Conservation (phyloP, 2,888 invertebrate species). For the Amphipyra tragopoginis region DNA sequence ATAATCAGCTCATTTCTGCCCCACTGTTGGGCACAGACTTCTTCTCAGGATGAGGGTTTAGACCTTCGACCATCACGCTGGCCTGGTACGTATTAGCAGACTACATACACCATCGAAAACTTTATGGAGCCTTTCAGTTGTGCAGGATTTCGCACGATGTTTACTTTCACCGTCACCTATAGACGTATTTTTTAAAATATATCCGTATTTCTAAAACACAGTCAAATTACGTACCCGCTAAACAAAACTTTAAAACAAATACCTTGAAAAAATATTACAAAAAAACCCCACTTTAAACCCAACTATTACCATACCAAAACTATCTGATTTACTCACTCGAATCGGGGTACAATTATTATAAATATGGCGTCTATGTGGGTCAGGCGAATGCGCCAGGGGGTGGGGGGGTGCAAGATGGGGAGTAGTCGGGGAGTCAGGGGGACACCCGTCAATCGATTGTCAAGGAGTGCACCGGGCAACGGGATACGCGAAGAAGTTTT, state of each 20-base stretch:
- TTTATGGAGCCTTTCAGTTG: no score
- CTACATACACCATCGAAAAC: no score
- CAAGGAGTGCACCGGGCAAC: constrained; percentile 80
- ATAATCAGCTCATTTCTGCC: no score
- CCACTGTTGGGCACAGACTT: no score
- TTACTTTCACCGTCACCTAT: no score
- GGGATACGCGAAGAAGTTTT: constrained; percentile 70
- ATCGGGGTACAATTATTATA: constrained; percentile 88
- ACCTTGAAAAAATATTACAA: background rate
- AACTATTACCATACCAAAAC: constrained; percentile 57
- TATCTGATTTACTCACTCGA: constrained; percentile 59
- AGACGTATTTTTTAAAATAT: no score
- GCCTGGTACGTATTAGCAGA: no score
- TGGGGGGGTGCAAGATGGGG: constrained; percentile 57
- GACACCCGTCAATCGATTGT: constrained; percentile 91
- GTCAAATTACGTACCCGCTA: no score
- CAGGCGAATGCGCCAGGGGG: constrained; percentile 73
- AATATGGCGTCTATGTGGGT: constrained; percentile 88
- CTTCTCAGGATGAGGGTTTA: no score
- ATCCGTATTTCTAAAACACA: no score
- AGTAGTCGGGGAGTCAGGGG: constrained; percentile 62
- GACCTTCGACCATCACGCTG: no score
- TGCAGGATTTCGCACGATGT: no score
- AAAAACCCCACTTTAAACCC: constrained; percentile 13
- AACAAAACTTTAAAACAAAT: background rate